Conservation (phyloP, 2,888 invertebrate genomes). For the Synergus laeviventris region DNA sequence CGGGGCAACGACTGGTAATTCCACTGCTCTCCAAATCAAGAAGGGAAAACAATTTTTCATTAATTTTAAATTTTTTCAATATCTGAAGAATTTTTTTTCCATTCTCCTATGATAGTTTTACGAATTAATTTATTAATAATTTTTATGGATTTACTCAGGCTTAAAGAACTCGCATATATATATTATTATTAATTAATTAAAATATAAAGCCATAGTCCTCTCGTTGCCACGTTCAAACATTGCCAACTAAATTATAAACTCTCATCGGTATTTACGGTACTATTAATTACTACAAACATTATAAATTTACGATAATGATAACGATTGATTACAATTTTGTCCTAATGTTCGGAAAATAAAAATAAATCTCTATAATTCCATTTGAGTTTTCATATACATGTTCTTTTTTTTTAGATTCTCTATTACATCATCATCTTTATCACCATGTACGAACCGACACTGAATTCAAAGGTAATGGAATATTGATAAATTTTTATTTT, state of each 20-base stretch:
- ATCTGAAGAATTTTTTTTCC: background rate
- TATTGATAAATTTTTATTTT: no score
- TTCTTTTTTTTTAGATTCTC: no score
- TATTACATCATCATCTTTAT: no score
- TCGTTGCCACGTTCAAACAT: constrained; percentile 56
- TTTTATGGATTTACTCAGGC: background rate
- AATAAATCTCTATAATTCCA: constrained; percentile 64
- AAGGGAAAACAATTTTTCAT: background rate
- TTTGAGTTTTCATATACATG: background rate
- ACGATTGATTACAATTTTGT: constrained; percentile 71
- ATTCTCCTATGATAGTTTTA: background rate
- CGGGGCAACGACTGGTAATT: constrained; percentile 41
- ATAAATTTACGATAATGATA: constrained; percentile 69
- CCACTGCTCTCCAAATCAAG: background rate
- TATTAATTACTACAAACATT: constrained; percentile 70
- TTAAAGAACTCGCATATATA: background rate
- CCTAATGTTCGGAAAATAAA: constrained; percentile 72
- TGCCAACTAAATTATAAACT: constrained; percentile 68
- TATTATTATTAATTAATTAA: background rate
- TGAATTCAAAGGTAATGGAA: no score
- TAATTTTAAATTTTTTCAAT: background rate
- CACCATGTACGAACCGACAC: no score
- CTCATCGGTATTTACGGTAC: constrained; percentile 71
- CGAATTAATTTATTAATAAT: background rate
- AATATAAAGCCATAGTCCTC: background rate